Percentiles rank a stretch among this genome's conserved stretches.
Conservation (phyloP, 2,113 vertebrate genomes). For the Lophochroa leadbeateri region DNA sequence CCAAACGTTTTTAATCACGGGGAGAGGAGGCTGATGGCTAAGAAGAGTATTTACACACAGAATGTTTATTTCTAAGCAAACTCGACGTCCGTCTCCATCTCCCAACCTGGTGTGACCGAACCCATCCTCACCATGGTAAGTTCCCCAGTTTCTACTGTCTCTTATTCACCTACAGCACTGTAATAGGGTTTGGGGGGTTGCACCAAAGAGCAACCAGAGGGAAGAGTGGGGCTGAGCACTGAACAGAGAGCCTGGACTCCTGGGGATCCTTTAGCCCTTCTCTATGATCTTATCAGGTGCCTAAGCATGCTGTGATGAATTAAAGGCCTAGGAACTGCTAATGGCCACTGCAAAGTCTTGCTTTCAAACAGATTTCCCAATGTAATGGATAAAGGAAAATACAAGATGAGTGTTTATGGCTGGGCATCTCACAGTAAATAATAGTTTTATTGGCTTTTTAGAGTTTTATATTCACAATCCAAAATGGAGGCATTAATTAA, state of each 20-base stretch:
- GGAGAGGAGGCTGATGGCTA: neutral
- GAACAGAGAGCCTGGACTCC: neutral
- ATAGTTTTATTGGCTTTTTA: neutral
- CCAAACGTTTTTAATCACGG: neutral
- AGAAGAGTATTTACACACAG: neutral
- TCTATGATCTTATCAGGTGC: neutral
- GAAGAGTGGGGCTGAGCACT: neutral
- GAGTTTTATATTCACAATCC: neutral
- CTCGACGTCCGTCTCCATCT: neutral
- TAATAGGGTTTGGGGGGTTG: neutral
- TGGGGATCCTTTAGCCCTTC: neutral
- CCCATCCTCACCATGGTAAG: accelerated
- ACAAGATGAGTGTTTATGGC: neutral
- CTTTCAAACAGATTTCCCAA: neutral
- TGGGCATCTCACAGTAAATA: neutral
- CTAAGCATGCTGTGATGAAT: neutral
- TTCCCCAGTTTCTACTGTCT: neutral
- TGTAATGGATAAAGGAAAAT: neutral
- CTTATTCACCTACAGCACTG: neutral
- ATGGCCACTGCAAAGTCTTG: neutral
- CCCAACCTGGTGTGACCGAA: neutral
- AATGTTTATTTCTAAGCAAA: neutral
- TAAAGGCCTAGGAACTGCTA: neutral
- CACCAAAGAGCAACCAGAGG: neutral
- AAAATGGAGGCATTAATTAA: slow-evolving; percentile 16